phyloP scores from a whole-genome alignment of 2,797 vertebrate genomes.

The Tadarida brasiliensis region DNA sequence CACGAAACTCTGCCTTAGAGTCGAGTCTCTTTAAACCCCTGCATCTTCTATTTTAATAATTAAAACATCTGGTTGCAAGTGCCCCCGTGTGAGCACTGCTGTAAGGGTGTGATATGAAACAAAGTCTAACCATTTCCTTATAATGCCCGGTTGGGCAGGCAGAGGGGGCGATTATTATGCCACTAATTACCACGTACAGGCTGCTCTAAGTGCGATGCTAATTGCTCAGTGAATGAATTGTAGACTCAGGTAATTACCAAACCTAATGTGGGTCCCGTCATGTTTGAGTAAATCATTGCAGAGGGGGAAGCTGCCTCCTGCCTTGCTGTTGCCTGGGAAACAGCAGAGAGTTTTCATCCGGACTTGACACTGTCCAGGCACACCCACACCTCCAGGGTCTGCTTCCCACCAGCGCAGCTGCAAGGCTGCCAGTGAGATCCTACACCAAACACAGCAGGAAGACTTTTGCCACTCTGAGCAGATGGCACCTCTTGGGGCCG shows the following conservation, averaged over 20 bases:
- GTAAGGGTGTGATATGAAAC: not conserved
- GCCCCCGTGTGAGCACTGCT: slow-evolving; percentile 10
- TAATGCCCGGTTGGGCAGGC: slow-evolving; percentile 50
- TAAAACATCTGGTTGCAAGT: slow-evolving; percentile 67
- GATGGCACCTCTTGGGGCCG: not conserved
- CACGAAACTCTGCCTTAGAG: not conserved
- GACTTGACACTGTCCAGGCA: not conserved
- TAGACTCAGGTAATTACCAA: slow-evolving; percentile 83
- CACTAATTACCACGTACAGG: slow-evolving; percentile 72
- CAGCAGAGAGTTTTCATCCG: not conserved
- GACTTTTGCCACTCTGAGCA: not conserved
- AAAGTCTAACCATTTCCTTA: slow-evolving; percentile 72
- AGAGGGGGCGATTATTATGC: slow-evolving; percentile 37
- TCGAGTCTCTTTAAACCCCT: slow-evolving; percentile 71
- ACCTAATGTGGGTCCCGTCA: slow-evolving; percentile 61
- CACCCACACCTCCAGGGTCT: not conserved
- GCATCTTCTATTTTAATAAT: slow-evolving; percentile 81
- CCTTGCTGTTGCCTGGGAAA: slow-evolving; percentile 43
- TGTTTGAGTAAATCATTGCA: slow-evolving; percentile 71
- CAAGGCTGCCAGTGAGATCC: not conserved
- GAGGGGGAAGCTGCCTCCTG: slow-evolving; percentile 32
- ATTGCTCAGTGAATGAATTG: slow-evolving; percentile 82
- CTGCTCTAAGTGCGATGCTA: slow-evolving; percentile 71
- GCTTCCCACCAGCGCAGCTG: not conserved
- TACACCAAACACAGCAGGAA: not conserved